These are phyloP conservation scores for Yasuhikotakia modesta DNA, from an alignment of 2,797 vertebrate genomes.

Conservation along the genomic window DNA sequence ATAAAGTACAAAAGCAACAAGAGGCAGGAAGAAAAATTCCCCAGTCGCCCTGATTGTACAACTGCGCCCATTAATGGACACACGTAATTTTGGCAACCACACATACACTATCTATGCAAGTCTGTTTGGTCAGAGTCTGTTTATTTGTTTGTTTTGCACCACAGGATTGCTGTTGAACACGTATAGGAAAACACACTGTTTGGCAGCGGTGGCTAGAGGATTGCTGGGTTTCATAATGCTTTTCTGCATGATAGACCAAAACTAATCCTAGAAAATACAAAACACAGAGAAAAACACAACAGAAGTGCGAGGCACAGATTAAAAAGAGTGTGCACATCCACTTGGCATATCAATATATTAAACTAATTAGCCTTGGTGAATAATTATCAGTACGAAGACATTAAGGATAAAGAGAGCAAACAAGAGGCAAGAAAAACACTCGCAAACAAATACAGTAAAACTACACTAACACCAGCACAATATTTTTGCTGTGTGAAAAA, in stretches of 20 bases:
- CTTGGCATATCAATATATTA: neutral
- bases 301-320: neutral
- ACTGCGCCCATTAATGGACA: neutral
- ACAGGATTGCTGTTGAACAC: neutral
- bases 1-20: neutral
- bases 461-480: neutral
- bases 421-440: constrained; percentile 11
- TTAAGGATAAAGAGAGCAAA: neutral
- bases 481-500: neutral
- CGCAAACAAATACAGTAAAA: neutral
- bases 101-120: neutral
- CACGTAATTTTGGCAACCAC: neutral
- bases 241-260: constrained; percentile 26
- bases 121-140: neutral
- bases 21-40: neutral
- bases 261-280: constrained; percentile 18
- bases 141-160: neutral
- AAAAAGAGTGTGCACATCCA: neutral
- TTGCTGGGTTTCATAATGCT: neutral
- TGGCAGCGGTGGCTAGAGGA: constrained; percentile 1
- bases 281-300: neutral
- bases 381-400: constrained; percentile 2
- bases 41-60: neutral
- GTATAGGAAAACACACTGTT: neutral
- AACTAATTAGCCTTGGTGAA: constrained; percentile 5